phyloP scores from a whole-genome alignment of 2,888 invertebrate genomes.

The Operophtera brumata region DNA sequence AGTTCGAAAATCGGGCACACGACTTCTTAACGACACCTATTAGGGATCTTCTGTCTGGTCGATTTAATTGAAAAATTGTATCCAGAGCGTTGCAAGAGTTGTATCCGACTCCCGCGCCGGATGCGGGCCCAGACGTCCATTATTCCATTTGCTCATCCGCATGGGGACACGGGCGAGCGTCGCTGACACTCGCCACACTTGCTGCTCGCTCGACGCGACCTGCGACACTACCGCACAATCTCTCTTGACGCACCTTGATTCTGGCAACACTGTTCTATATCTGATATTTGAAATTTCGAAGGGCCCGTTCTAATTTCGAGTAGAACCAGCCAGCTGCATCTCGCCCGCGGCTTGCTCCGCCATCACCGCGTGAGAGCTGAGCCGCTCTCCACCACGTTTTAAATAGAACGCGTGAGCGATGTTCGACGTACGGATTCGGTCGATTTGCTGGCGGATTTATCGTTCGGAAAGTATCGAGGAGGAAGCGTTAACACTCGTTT shows the following conservation, averaged over 20 bases:
- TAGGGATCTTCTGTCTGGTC: slow-evolving; percentile 79
- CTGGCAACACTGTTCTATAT: slow-evolving; percentile 59
- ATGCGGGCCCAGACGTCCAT: slow-evolving; percentile 81
- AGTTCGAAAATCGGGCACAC: slow-evolving; percentile 79
- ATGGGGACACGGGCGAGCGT: slow-evolving; percentile 59
- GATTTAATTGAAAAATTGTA: slow-evolving; percentile 81
- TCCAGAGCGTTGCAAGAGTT: slow-evolving; percentile 76
- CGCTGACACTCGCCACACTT: slow-evolving; percentile 26
- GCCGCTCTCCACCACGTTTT: slow-evolving; percentile 65
- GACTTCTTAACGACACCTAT: slow-evolving; percentile 81
- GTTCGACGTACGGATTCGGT: slow-evolving; percentile 61
- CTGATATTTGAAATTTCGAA: slow-evolving; percentile 60
- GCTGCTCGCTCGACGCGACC: slow-evolving; percentile 33
- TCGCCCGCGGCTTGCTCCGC: slow-evolving; percentile 18
- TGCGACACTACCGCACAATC: background rate
- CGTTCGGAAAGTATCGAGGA: slow-evolving; percentile 59
- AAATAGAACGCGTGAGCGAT: slow-evolving; percentile 61
- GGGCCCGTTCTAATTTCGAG: slow-evolving; percentile 59
- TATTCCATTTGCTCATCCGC: slow-evolving; percentile 80
- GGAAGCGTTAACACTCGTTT: slow-evolving; percentile 67
- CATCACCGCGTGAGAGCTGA: slow-evolving; percentile 44
- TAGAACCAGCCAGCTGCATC: slow-evolving; percentile 41
- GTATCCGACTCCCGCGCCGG: slow-evolving; percentile 77
- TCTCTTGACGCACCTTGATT: slow-evolving; percentile 26
- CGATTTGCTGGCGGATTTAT: slow-evolving; percentile 75